Evolutionary conservation across 2,888 invertebrate genomes (phyloP).

Genomic region (Electrophaes corylata): DNA sequence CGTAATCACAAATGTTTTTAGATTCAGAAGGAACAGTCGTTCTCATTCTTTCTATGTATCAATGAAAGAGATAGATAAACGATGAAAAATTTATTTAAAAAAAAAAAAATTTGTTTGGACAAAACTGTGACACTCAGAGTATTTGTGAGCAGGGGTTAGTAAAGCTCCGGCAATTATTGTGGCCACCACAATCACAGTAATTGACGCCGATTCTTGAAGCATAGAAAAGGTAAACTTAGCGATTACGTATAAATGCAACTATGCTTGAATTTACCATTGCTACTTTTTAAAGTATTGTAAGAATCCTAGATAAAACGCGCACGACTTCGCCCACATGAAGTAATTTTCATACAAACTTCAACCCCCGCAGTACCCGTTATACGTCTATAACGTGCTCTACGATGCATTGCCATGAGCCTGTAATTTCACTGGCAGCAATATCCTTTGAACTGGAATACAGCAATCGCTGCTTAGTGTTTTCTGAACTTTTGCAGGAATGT

Average conservation of each 20-base stretch:
- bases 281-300: too few species aligned
- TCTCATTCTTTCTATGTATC: neutral
- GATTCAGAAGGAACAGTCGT: neutral
- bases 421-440: too few species aligned
- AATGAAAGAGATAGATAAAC: neutral
- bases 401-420: too few species aligned
- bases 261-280: neutral
- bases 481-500: too few species aligned
- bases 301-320: too few species aligned
- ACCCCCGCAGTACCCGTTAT: too few species aligned
- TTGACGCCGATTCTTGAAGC: constrained; percentile 9
- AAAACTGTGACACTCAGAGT: neutral
- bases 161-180: constrained; percentile 11
- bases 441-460: too few species aligned
- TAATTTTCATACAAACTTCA: too few species aligned
- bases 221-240: constrained; percentile 6
- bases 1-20: neutral
- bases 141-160: constrained; percentile 5
- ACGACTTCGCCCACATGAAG: too few species aligned
- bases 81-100: too few species aligned
- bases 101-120: neutral
- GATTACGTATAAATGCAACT: neutral
- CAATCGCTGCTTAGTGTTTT: too few species aligned
- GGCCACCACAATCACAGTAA: constrained; percentile 11
- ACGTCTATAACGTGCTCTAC: too few species aligned